Base-by-base conservation (phyloP, 2,888 invertebrate species). In the Cerastis leucographa region DNA sequence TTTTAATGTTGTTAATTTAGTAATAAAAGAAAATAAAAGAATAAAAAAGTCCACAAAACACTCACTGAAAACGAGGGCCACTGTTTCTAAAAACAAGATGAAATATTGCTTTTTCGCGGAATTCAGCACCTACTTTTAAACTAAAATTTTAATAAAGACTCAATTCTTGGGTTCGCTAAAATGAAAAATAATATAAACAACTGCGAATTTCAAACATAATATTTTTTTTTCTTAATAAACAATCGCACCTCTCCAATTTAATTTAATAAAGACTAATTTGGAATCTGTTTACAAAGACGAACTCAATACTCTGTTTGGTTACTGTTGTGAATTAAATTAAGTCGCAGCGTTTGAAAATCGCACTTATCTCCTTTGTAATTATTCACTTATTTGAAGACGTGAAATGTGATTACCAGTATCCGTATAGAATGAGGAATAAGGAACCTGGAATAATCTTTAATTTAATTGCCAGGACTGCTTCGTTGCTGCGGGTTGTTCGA, bases 251-350 rank as follows among this genome's bases (percentile, higher is more conserved):
- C 17, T 17, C 14, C 17, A 7, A 44, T 35, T 35, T 49, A 44
- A 44, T 35, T 35, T 49, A 44, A 29, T 78, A 73, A 51, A 3
- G 44, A 29, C 7, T 29, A 44, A 59, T 74, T 51, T 44, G 14
- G 0, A 65, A 35, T 19, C 25, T 35, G 1, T n/a, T 49, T 42
- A n/a, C 54, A 71, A 56, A 51, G 11, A 51, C 29, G 9, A 22
- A 65, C 49, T 51, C 17, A 73, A 59, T 59, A 44, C 42, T 59
- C 49, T 59, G 42, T 35, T 56, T 62, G 35, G 4, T 29, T 7
- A 17, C 25, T 49, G 22, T 56, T 51, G 42, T 22, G 22, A 72
- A 25, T 56, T 14, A 71, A 64, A 72, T 72, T 42, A 80, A 64
- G 29, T 22, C 40, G 5, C 29, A 14, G 4, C 54, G 35, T 69